Evolutionary conservation across 64 coral and sea anemone species (phyloP).

Genomic region (Platygyra sinensis): DNA sequence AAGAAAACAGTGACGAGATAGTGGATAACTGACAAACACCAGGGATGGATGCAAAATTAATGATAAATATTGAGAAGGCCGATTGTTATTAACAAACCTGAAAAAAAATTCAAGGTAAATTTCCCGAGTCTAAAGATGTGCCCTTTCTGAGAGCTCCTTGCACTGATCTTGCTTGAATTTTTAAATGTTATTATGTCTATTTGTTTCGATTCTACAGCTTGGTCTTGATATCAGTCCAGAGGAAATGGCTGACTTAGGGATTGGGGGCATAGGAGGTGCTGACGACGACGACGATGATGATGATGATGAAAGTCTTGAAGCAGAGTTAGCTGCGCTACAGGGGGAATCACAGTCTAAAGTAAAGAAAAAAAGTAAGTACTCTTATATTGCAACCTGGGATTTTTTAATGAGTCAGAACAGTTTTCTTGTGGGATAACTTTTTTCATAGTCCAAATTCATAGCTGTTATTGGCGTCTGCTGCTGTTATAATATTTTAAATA

Average conservation of each 20-base stretch:
- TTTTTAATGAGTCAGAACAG: no score
- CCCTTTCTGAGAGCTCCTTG: not conserved
- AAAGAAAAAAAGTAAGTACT: conserved; percentile 50
- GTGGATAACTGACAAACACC: no score
- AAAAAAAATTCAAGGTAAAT: no score
- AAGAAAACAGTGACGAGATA: no score
- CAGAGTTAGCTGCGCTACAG: conserved; percentile 64
- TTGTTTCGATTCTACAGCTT: conserved; percentile 3
- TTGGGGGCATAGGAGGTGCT: conserved; percentile 43
- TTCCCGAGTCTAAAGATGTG: no score
- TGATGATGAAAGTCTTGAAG: conserved; percentile 64
- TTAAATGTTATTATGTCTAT: not conserved
- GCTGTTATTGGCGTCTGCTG: no score
- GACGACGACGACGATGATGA: conserved; percentile 57
- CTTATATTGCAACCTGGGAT: not conserved
- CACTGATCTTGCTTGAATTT: not conserved
- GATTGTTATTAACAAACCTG: no score
- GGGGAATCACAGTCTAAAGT: not conserved
- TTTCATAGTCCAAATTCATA: no score
- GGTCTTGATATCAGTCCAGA: conserved; percentile 33
- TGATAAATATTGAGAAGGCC: no score
- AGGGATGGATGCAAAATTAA: no score
- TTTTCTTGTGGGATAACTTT: no score
- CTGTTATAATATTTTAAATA: no score
- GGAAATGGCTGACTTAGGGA: conserved; percentile 35